These are phyloP conservation scores for Gadus chalcogrammus DNA, from an alignment of 2,113 vertebrate species.

Conservation along the genomic window DNA sequence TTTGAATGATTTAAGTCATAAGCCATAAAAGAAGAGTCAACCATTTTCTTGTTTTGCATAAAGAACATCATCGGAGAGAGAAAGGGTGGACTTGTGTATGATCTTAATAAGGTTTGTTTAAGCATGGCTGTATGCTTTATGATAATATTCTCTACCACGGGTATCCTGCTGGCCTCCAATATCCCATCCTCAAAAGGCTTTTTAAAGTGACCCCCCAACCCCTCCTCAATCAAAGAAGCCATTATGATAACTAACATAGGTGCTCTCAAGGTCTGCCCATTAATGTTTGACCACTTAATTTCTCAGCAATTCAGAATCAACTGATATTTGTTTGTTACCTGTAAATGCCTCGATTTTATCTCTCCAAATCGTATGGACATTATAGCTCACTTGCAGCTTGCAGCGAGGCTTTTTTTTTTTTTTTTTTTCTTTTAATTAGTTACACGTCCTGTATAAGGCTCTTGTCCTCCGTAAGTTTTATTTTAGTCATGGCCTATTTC, in stretches of 20 bases:
- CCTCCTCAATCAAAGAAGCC: slow-evolving; percentile 43
- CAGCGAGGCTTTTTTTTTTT: no score
- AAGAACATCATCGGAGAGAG: not conserved
- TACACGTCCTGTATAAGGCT: slow-evolving; percentile 3
- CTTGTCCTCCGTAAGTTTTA: no score
- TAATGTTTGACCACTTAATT: slow-evolving; percentile 67
- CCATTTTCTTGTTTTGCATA: no score
- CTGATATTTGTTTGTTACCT: slow-evolving; percentile 73
- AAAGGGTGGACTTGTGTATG: slow-evolving; percentile 3
- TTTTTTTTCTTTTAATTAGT: no score
- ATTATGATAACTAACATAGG: slow-evolving; percentile 68
- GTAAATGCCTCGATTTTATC: slow-evolving; percentile 70
- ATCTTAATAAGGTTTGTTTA: slow-evolving; percentile 37
- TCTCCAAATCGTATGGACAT: slow-evolving; percentile 10
- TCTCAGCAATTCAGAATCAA: slow-evolving; percentile 62
- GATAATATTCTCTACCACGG: slow-evolving; percentile 25
- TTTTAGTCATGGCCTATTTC: slow-evolving; percentile 13
- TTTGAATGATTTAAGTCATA: not conserved
- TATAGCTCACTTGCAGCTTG: no score
- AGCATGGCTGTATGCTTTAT: slow-evolving; percentile 32
- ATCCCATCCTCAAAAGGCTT: no score
- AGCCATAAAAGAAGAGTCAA: no score
- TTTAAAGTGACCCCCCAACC: no score
- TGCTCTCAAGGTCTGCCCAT: slow-evolving; percentile 61
- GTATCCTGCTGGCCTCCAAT: no score